A percentile compares a stretch with the other conserved stretches of the same genome.
Evolutionary conservation across 37 sponge, comb jelly and placozoan genomes (phyloP).

Genomic region (Cladorhizidae sp.): DNA sequence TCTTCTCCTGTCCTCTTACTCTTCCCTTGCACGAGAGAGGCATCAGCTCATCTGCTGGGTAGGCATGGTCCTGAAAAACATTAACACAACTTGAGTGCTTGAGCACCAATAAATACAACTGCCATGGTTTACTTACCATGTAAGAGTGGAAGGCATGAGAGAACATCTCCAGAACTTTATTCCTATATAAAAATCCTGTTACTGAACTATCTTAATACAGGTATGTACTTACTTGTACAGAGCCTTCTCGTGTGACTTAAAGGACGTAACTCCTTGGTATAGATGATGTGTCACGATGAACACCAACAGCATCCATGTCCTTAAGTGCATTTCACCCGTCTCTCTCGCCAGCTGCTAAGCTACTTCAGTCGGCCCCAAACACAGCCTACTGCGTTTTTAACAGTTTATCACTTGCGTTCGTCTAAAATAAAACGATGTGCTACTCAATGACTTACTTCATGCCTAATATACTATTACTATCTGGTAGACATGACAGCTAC

Average conservation of each 20-base stretch:
- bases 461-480: too few species aligned
- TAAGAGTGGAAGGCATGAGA: conserved; percentile 90
- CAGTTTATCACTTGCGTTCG: too few species aligned
- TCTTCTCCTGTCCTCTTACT: conserved; percentile 76
- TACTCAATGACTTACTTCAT: too few species aligned
- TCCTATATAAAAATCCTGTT: conserved; percentile 35
- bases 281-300: not conserved
- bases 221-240: conserved; percentile 32
- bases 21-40: conserved; percentile 93
- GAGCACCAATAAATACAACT: not conserved
- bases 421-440: too few species aligned
- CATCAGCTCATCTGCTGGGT: conserved; percentile 98
- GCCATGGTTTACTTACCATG: conserved; percentile 68
- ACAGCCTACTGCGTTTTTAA: too few species aligned
- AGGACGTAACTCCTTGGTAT: not conserved
- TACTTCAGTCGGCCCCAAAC: too few species aligned
- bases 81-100: not conserved
- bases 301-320: not conserved
- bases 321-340: too few species aligned
- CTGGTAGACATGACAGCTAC: too few species aligned
- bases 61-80: conserved; percentile 76
- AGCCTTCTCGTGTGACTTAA: conserved; percentile 20
- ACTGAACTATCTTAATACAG: not conserved
- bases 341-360: too few species aligned
- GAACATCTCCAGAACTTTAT: conserved; percentile 88